Evolutionary conservation across 1,140 invertebrate species (phyloP), one percentile per base, ranked within the genome.

Genomic region (Drosophila sechellia): DNA sequence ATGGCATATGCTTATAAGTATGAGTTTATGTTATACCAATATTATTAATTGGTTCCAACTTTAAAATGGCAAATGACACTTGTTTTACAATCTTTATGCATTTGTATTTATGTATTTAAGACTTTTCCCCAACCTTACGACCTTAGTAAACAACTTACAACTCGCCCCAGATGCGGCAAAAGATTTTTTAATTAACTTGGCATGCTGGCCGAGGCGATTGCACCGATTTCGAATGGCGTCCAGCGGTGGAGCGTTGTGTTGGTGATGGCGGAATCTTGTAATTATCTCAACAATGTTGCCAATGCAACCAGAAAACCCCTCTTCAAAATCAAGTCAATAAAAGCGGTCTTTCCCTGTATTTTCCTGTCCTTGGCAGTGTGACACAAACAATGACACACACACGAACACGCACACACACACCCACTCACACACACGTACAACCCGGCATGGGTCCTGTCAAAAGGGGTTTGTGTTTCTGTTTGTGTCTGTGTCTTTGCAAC

Each of bases 131-230:
- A 8, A 8, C 4, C 34, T 8, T 10, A 34, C 1, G 8, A 34
- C 17, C 17, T 17, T 8, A 34, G 34, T 10, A 34, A 34, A 5
- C 17, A 22, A 22, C 42, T 25, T 25, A 13, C 34, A 13, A 34
- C 45, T 25, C 20, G n/a, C 27, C 22, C n/a, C 56, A 48, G 55
- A 50, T 63, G 55, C 49, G 37, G 59, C 72, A 74, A 53, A 65
- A 64, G 53, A 74, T 75, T 65, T 65, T 75, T 75, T 65, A 75
- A 75, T 75, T 75, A 75, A 75, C 69, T 74, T 42, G 52, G 43
- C 57, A 25, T 60, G 42, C 10, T 15, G 34, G 55, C 8, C 2
- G 0, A 37, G 40, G 27, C 11, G 34, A 37, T 43, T 43, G 59
- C 53, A 20, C 27, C 27, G 50, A 52, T 63, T 73, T 39, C 35